A percentile compares a stretch with the other conserved stretches of the same genome.
Conservation (phyloP, 2,113 vertebrate genomes). For the Barnardius zonarius region DNA sequence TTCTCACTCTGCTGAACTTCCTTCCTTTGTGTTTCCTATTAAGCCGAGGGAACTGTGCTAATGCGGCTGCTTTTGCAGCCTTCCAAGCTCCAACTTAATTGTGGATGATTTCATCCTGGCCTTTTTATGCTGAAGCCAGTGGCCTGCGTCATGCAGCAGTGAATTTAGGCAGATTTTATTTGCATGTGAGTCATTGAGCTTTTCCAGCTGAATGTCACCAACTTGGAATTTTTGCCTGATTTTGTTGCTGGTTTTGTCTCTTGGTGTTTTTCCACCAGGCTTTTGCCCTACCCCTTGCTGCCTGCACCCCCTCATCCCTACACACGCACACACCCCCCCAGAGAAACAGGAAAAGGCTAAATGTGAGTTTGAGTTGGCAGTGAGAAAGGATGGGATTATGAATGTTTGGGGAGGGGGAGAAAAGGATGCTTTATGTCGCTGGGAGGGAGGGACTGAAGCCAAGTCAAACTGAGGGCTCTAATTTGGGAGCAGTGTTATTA, state of each 20-base stretch:
- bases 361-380: slow-evolving; percentile 70
- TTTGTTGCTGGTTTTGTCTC: slow-evolving; percentile 80
- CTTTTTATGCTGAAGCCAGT: slow-evolving; percentile 68
- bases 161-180: slow-evolving; percentile 77
- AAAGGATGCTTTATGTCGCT: slow-evolving; percentile 76
- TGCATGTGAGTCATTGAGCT: slow-evolving; percentile 79
- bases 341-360: slow-evolving; percentile 60
- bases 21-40: slow-evolving; percentile 64
- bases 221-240: slow-evolving; percentile 79
- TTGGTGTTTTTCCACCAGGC: slow-evolving; percentile 74
- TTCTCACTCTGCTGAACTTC: slow-evolving; percentile 39
- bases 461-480: slow-evolving; percentile 82
- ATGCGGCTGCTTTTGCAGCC: slow-evolving; percentile 43
- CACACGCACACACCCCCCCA: rapidly evolving
- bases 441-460: slow-evolving; percentile 70
- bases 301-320: background rate
- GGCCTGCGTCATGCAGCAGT: slow-evolving; percentile 72
- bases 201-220: slow-evolving; percentile 81
- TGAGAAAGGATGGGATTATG: slow-evolving; percentile 63
- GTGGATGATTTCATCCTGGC: slow-evolving; percentile 74
- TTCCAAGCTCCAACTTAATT: slow-evolving; percentile 64
- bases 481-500: slow-evolving; percentile 84
- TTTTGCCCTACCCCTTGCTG: slow-evolving; percentile 49
- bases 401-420: slow-evolving; percentile 44
- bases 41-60: slow-evolving; percentile 34